Percentiles rank a stretch among this genome's conserved stretches.
Conservation (phyloP, 2,797 vertebrate species). For the Phalanger gymnotis region DNA sequence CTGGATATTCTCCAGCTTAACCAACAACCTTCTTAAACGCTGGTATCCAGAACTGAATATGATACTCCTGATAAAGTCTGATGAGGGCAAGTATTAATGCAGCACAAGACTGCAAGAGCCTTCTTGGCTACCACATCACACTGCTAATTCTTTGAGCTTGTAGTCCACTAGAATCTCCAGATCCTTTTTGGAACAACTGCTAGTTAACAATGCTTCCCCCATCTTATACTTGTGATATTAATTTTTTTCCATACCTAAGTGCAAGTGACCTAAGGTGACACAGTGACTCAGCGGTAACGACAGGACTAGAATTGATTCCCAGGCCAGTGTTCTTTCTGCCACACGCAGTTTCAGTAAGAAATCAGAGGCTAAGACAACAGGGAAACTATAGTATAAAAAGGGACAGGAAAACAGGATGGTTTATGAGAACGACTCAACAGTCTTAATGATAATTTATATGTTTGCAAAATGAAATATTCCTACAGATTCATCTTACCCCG, state of each 20-base stretch:
- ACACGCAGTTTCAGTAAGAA: not conserved
- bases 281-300: not conserved
- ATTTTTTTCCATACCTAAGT: not conserved
- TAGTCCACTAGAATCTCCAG: not conserved
- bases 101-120: not conserved
- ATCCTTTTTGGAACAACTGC: not conserved
- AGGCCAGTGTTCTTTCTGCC: not conserved
- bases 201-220: not conserved
- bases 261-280: not conserved
- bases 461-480: not conserved
- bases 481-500: not conserved
- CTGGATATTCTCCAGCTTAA: no score
- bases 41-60: not conserved
- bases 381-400: not conserved
- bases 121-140: not conserved
- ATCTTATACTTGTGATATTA: not conserved
- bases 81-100: not conserved
- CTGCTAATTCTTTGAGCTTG: not conserved
- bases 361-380: not conserved
- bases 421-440: not conserved
- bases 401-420: not conserved
- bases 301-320: not conserved
- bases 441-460: not conserved
- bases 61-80: not conserved
- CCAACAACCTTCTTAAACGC: no score